Conservation (phyloP, 1,140 invertebrate genomes). For the Lasioglossum albipes region DNA sequence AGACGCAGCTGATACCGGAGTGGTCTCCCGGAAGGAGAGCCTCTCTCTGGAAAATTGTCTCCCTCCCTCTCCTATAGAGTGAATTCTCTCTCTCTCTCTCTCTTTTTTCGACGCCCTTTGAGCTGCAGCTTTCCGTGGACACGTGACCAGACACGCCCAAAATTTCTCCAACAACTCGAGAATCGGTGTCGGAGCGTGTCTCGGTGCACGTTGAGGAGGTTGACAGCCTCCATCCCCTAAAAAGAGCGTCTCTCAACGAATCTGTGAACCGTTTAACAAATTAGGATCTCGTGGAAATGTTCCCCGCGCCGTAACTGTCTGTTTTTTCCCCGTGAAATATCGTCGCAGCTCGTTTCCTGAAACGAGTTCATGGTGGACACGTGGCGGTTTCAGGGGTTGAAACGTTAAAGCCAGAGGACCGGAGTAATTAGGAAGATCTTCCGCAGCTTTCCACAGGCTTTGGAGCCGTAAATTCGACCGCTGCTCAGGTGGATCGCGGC, state of each 20-base stretch:
- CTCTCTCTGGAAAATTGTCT: constrained; percentile 52
- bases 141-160: constrained; percentile 55
- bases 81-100: constrained; percentile 47
- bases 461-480: neutral
- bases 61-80: constrained; percentile 5
- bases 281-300: constrained; percentile 8
- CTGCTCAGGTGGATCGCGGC: neutral
- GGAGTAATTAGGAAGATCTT: neutral
- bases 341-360: neutral
- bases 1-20: constrained; percentile 60
- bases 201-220: neutral
- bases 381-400: neutral
- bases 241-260: neutral
- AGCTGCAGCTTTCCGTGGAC: constrained; percentile 61
- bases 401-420: neutral
- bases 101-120: neutral
- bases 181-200: constrained; percentile 35
- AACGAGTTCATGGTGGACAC: neutral
- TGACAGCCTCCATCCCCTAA: neutral
- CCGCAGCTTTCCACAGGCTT: neutral
- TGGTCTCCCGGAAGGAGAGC: constrained; percentile 48
- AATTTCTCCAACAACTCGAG: constrained; percentile 49
- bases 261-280: constrained; percentile 30
- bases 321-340: neutral
- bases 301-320: neutral